Evolutionary conservation across 2,888 invertebrate species (phyloP).

Genomic region (Polia nebulosa): DNA sequence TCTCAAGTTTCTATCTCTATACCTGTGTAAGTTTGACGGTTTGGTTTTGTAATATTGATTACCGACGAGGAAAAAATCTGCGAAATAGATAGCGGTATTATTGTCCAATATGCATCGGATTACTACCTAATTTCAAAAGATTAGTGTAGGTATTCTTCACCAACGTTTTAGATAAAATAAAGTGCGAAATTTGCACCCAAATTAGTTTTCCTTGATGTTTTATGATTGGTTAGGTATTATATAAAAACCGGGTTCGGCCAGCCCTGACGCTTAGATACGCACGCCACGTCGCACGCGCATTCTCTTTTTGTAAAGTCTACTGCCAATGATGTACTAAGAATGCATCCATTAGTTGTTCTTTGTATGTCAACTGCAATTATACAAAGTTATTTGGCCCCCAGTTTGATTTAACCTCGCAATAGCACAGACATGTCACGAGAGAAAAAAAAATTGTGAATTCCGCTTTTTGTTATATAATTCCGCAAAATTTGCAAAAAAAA

Average conservation of each 20-base stretch:
- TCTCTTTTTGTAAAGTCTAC: conserved; percentile 81
- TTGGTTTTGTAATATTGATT: neutral
- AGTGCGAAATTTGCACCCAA: neutral
- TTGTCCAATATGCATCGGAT: neutral
- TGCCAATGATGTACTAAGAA: conserved; percentile 80
- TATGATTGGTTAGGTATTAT: neutral
- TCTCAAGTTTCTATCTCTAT: neutral
- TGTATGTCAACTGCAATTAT: conserved; percentile 71
- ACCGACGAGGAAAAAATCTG: neutral
- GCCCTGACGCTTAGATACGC: conserved; percentile 67
- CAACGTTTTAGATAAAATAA: neutral
- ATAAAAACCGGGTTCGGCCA: neutral
- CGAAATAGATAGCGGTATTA: neutral
- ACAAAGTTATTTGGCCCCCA: conserved; percentile 57
- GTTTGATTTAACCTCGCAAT: conserved; percentile 44
- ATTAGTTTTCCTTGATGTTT: neutral
- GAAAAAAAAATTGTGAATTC: neutral
- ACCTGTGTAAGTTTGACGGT: neutral
- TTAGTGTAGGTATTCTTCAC: accelerated
- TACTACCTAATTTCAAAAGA: neutral
- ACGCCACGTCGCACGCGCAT: conserved; percentile 79
- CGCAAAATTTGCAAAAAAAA: no score
- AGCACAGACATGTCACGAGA: neutral
- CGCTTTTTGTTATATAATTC: no score
- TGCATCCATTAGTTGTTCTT: conserved; percentile 73